Evolutionary conservation across 2,113 vertebrate species (phyloP), one percentile per base, ranked within the genome.

Genomic region (Alexandromys fortis): DNA sequence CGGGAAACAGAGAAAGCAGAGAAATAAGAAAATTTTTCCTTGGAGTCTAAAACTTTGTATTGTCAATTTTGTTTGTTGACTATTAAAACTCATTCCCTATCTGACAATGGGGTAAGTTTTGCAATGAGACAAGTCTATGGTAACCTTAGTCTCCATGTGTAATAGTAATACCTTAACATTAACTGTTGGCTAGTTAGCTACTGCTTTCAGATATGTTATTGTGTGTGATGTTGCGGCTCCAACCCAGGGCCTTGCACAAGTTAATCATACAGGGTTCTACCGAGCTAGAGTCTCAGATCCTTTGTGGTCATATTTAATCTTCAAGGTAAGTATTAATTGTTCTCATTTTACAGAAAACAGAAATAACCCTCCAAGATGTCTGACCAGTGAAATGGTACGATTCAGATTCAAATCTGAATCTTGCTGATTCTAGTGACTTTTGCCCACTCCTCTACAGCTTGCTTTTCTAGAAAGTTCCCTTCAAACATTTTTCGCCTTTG

Each of bases 61-160:
- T 94, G 73, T 85, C 47, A 86, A 67, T 91, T 93, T 90, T 92
- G 79, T 68, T 73, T 94, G 6, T 95, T 93, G n/a, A 68, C 33
- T 92, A 58, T 82, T 92, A 76, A 90, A 42, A 81, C 94, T 24
- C 89, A 86, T 95, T 97, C 96, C 90, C 30, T 92, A 90, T 72
- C 42, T 94, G 42, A 76, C 65, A 81, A 35, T 85, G 30, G 73
- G 26, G 13, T 85, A 86, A 85, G 47, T 90, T 97, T 94, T 85
- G 2, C 91, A 90, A 85, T 88, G 72, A 10, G 67, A 45, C 38
- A 65, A 92, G 90, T 61, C 52, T 2, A 79, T 86, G 9, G 65
- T 96, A 24, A 89, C 21, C 33, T 13, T 63, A 47, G 30, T 95
- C 90, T 49, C 30, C 14, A 55, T 92, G 38, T 95, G 88, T 95